Percentiles rank a stretch among this genome's conserved stretches.
Evolutionary conservation across 2,888 invertebrate species (phyloP).

Genomic region (Alentia gelatinosa): DNA sequence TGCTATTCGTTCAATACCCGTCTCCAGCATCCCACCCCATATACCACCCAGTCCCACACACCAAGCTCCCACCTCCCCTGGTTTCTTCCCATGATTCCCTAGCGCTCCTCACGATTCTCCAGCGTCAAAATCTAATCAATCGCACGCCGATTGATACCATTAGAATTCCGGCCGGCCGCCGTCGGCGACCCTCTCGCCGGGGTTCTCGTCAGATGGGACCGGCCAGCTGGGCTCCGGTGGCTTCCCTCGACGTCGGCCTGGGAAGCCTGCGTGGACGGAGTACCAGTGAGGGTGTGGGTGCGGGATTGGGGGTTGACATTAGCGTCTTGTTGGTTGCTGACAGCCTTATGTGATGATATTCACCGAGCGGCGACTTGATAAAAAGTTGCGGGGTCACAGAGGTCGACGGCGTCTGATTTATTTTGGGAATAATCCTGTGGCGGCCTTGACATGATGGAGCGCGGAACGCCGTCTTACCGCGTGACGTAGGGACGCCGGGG

Average conservation of each 20-base stretch:
- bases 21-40: too few relatives aligned
- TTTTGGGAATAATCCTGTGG: background rate
- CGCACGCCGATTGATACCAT: conserved; percentile 15
- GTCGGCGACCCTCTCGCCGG: background rate
- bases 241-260: background rate
- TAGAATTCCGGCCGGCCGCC: conserved; percentile 9
- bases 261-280: background rate
- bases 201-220: background rate
- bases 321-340: background rate
- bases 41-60: too few relatives aligned
- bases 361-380: background rate
- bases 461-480: background rate
- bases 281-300: background rate
- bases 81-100: background rate
- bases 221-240: background rate
- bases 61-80: background rate
- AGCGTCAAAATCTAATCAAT: conserved; percentile 40
- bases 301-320: too few relatives aligned
- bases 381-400: background rate
- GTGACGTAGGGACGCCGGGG: background rate
- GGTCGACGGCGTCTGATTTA: background rate
- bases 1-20: too few relatives aligned
- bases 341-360: background rate
- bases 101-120: background rate
- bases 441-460: background rate